These are phyloP conservation scores for Apeira syringaria DNA, from an alignment of 2,888 invertebrate species.

Conservation along the genomic window DNA sequence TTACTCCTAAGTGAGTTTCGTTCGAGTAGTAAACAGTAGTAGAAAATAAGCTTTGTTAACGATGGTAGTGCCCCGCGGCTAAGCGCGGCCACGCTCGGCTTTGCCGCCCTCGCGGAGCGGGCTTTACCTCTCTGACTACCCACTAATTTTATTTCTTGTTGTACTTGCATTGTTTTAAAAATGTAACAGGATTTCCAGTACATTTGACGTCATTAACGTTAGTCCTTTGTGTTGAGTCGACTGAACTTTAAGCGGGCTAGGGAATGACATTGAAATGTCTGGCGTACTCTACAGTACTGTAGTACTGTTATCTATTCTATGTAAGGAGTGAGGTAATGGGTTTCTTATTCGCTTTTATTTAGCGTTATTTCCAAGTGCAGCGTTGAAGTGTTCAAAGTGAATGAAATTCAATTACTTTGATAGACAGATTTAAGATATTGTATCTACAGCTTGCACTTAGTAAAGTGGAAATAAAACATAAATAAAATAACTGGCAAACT, in stretches of 20 bases:
- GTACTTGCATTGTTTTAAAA: constrained; percentile 32
- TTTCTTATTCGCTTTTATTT: constrained; percentile 21
- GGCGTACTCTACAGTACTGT: background rate
- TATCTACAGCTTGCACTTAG: too few relatives aligned
- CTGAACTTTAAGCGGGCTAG: constrained; percentile 3
- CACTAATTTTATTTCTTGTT: constrained; percentile 44
- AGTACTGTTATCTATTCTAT: background rate
- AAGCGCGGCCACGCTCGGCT: constrained; percentile 26
- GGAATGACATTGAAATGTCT: constrained; percentile 18
- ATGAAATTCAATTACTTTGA: constrained; percentile 7
- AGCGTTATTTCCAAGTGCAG: constrained; percentile 15
- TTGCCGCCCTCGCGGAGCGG: constrained; percentile 14
- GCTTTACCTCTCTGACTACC: constrained; percentile 31
- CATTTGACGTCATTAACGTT: constrained; percentile 29
- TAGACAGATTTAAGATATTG: too few relatives aligned
- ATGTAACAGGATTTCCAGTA: constrained; percentile 30
- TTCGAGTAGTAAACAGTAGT: constrained; percentile 40
- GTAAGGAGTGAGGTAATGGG: constrained; percentile 21
- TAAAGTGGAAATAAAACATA: too few relatives aligned
- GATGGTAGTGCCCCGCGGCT: constrained; percentile 33
- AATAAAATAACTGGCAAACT: too few relatives aligned
- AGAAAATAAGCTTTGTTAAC: constrained; percentile 65
- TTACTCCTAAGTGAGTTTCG: background rate
- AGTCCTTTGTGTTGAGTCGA: constrained; percentile 9
- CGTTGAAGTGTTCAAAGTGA: constrained; percentile 7